These are phyloP conservation scores for Trachelus troglodyta DNA, from an alignment of 2,888 invertebrate genomes.

Conservation along the genomic window DNA sequence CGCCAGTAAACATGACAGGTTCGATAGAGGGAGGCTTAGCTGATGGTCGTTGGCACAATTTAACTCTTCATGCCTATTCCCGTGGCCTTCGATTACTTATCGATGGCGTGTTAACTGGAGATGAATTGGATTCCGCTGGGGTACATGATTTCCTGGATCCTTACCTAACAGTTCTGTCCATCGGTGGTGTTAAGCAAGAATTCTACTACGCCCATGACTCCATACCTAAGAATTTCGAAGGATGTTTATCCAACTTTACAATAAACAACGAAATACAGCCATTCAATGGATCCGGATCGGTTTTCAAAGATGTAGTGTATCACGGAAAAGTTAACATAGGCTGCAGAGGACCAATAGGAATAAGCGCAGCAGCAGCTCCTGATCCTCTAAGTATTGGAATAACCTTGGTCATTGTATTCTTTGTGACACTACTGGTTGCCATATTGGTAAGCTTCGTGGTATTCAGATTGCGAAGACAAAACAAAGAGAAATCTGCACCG, in stretches of 20 bases:
- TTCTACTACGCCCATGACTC: constrained; percentile 69
- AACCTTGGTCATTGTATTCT: constrained; percentile 93
- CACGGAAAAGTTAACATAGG: constrained; percentile 81
- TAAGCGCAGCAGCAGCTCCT: constrained; percentile 79
- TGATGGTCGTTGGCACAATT: constrained; percentile 91
- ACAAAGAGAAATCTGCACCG: constrained; percentile 83
- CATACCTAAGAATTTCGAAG: constrained; percentile 79
- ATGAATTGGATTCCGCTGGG: constrained; percentile 86
- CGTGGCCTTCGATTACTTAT: constrained; percentile 79
- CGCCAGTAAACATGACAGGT: constrained; percentile 86
- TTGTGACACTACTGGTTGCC: constrained; percentile 88
- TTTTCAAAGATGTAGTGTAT: constrained; percentile 77
- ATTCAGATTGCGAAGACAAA: constrained; percentile 87
- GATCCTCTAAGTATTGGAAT: constrained; percentile 93
- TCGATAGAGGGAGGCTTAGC: constrained; percentile 72
- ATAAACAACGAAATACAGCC: constrained; percentile 92
- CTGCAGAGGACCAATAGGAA: constrained; percentile 81
- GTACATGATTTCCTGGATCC: constrained; percentile 94
- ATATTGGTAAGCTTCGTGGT: constrained; percentile 93
- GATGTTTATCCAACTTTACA: constrained; percentile 90
- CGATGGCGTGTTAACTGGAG: constrained; percentile 79
- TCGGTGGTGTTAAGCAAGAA: constrained; percentile 81
- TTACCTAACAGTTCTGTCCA: constrained; percentile 81
- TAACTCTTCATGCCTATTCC: constrained; percentile 79
- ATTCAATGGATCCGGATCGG: constrained; percentile 87